These are phyloP conservation scores for Chaetodon auriga DNA, from an alignment of 2,113 vertebrate genomes.

Conservation along the genomic window DNA sequence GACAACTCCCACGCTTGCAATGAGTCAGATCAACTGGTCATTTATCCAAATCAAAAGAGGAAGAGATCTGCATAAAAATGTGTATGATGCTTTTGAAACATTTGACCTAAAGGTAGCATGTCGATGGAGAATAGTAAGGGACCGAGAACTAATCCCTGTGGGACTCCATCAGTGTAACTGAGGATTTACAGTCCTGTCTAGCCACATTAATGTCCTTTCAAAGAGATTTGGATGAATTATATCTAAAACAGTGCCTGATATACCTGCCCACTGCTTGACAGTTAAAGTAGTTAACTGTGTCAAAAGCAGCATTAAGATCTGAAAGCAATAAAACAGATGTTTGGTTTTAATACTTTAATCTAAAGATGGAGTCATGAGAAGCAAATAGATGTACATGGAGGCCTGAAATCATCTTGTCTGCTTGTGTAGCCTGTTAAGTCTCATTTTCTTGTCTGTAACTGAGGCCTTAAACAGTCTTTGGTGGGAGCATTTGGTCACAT, in stretches of 20 bases:
- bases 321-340: slow-evolving; percentile 14
- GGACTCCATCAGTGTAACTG: background rate
- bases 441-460: slow-evolving; percentile 19
- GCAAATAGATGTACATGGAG: background rate
- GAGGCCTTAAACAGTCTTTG: slow-evolving; percentile 26
- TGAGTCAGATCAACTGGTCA: too few species aligned
- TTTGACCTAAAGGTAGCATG: background rate
- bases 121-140: background rate
- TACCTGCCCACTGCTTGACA: background rate
- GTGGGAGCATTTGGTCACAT: slow-evolving; percentile 46
- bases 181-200: background rate
- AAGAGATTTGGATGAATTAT: too few species aligned
- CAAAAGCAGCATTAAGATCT: background rate
- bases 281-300: background rate
- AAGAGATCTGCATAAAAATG: background rate
- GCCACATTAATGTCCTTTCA: background rate
- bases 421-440: slow-evolving; percentile 19
- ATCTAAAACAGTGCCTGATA: background rate
- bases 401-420: background rate
- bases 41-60: background rate
- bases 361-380: slow-evolving; percentile 1
- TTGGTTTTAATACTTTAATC: slow-evolving; percentile 2
- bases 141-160: background rate
- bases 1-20: too few species aligned
- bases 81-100: background rate